phyloP scores from a whole-genome alignment of 2,113 vertebrate genomes.

The Archilochus colubris region DNA sequence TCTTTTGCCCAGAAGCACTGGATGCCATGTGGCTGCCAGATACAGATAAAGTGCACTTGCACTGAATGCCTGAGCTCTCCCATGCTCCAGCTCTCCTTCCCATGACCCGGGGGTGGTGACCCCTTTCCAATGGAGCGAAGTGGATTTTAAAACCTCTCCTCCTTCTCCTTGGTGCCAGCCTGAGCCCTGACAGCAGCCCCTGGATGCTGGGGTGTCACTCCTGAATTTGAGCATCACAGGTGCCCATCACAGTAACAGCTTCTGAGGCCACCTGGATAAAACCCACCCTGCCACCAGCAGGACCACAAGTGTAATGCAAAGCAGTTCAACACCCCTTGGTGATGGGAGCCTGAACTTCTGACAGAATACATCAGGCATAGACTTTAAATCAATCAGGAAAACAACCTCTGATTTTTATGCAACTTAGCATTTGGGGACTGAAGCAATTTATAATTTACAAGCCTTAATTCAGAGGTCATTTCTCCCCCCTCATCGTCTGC shows the following conservation, averaged over 20 bases:
- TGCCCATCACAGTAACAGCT: fast-evolving
- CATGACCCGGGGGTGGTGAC: not conserved
- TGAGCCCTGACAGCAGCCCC: not conserved
- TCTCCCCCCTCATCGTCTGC: fast-evolving
- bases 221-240: not conserved
- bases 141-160: not conserved
- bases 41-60: not conserved
- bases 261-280: not conserved
- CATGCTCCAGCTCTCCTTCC: not conserved
- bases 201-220: not conserved
- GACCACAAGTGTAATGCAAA: fast-evolving
- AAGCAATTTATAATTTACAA: constrained; percentile 12
- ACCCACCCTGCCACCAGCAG: fast-evolving
- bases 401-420: not conserved
- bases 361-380: not conserved
- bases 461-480: not conserved
- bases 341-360: not conserved
- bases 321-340: fast-evolving
- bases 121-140: fast-evolving
- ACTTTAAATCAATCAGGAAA: constrained; percentile 28
- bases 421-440: not conserved
- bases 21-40: not conserved
- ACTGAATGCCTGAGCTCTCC: not conserved
- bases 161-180: not conserved
- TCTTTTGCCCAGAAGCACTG: not conserved